A percentile compares a stretch with the other conserved stretches of the same genome.
These are phyloP conservation scores for Macrobrachium rosenbergii DNA, from an alignment of 1,140 invertebrate species.

Conservation along the genomic window DNA sequence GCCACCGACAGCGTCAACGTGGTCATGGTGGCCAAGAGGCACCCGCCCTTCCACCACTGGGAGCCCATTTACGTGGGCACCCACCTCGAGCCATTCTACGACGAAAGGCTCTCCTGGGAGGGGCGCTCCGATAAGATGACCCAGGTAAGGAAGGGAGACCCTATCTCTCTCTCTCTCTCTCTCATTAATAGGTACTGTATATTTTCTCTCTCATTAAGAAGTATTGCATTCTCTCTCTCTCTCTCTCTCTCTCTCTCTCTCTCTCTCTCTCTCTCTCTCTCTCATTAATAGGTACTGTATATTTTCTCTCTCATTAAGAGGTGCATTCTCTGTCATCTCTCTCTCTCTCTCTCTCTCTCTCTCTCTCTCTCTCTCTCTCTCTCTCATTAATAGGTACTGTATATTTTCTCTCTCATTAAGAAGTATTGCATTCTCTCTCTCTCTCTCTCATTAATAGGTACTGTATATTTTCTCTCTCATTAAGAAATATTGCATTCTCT, in stretches of 20 bases:
- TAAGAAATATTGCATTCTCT: too few relatives aligned
- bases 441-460: too few relatives aligned
- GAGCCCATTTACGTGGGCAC: slow-evolving; percentile 88
- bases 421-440: background rate
- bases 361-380: too few relatives aligned
- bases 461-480: too few relatives aligned
- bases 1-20: slow-evolving; percentile 60
- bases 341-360: too few relatives aligned
- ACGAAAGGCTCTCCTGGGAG: slow-evolving; percentile 85
- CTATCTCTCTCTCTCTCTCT: background rate
- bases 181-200: background rate
- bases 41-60: slow-evolving; percentile 77
- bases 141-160: slow-evolving; percentile 75
- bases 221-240: background rate
- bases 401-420: accelerated
- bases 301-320: too few relatives aligned
- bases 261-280: background rate
- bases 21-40: slow-evolving; percentile 64
- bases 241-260: slow-evolving; percentile 12
- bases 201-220: background rate
- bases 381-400: too few relatives aligned
- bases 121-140: slow-evolving; percentile 89
- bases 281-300: background rate
- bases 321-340: too few relatives aligned
- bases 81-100: slow-evolving; percentile 83